phyloP scores from a whole-genome alignment of 2,113 vertebrate species.

The Gymnogyps californianus region DNA sequence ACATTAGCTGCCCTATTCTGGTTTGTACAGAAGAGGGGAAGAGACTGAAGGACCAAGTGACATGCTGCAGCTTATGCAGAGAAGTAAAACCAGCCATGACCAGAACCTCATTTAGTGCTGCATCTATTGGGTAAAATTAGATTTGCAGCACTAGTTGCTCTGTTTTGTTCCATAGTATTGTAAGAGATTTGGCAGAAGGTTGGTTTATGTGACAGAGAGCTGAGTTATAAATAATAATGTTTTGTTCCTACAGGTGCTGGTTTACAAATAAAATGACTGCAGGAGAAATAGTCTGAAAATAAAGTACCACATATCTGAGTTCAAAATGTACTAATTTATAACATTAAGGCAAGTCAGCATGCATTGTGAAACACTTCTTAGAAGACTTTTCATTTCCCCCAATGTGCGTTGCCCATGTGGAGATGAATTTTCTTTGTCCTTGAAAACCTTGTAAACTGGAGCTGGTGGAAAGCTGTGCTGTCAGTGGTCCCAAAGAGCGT shows the following conservation, averaged over 20 bases:
- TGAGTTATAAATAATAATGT: constrained; percentile 21
- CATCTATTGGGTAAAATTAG: neutral
- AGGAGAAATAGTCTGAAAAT: constrained; percentile 15
- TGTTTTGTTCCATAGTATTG: neutral
- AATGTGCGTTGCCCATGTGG: neutral
- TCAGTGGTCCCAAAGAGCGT: fast-evolving
- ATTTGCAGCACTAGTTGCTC: neutral
- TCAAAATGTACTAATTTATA: neutral
- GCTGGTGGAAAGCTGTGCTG: neutral
- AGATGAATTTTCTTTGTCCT: neutral
- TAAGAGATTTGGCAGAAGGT: neutral
- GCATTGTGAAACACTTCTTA: neutral
- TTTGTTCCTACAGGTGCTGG: constrained; percentile 22
- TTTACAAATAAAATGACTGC: constrained; percentile 15
- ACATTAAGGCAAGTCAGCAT: neutral
- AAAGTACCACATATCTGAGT: neutral
- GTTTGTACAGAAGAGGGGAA: neutral
- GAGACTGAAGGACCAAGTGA: neutral
- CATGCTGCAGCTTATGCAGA: neutral
- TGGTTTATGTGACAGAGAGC: neutral
- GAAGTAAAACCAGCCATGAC: neutral
- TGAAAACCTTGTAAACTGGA: neutral
- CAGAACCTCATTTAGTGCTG: neutral
- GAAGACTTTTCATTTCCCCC: neutral
- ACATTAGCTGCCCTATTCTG: neutral